Evolutionary conservation across 1,140 invertebrate genomes (phyloP).

Genomic region (Augochlora pura): DNA sequence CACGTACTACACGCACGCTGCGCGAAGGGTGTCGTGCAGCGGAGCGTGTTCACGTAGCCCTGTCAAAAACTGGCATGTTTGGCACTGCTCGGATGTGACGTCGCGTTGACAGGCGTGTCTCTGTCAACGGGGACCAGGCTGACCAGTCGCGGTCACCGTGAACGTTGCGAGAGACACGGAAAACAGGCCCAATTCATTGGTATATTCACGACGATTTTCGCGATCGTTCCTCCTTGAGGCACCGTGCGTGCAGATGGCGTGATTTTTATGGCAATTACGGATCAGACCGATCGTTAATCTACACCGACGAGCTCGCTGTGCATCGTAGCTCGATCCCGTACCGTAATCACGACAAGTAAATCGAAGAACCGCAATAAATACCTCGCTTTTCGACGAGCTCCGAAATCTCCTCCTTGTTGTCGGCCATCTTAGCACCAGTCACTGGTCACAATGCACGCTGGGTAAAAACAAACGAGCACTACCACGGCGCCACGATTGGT

Average conservation of each 20-base stretch:
- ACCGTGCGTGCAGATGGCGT: constrained; percentile 68
- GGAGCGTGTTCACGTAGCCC: constrained; percentile 47
- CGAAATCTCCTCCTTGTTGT: constrained; percentile 82
- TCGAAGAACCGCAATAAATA: constrained; percentile 69
- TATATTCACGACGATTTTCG: constrained; percentile 35
- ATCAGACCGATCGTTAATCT: constrained; percentile 24
- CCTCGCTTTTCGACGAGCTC: constrained; percentile 82
- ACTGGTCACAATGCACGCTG: constrained; percentile 78
- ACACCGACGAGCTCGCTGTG: not conserved
- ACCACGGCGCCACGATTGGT: constrained; percentile 45
- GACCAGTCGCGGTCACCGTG: constrained; percentile 8
- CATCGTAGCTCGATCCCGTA: not conserved
- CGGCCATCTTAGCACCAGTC: constrained; percentile 83
- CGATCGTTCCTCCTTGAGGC: constrained; percentile 39
- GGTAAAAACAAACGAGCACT: constrained; percentile 75
- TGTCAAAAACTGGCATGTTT: constrained; percentile 53
- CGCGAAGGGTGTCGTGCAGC: constrained; percentile 36
- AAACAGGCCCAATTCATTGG: constrained; percentile 34
- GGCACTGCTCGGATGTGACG: constrained; percentile 24
- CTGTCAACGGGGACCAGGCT: constrained; percentile 19
- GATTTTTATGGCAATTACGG: constrained; percentile 60
- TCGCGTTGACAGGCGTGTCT: constrained; percentile 36
- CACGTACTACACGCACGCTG: constrained; percentile 25
- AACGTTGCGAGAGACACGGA: constrained; percentile 11
- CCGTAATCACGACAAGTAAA: constrained; percentile 39